These are phyloP conservation scores for Lithophane semibrunnea DNA, from an alignment of 2,888 invertebrate genomes.

Conservation along the genomic window DNA sequence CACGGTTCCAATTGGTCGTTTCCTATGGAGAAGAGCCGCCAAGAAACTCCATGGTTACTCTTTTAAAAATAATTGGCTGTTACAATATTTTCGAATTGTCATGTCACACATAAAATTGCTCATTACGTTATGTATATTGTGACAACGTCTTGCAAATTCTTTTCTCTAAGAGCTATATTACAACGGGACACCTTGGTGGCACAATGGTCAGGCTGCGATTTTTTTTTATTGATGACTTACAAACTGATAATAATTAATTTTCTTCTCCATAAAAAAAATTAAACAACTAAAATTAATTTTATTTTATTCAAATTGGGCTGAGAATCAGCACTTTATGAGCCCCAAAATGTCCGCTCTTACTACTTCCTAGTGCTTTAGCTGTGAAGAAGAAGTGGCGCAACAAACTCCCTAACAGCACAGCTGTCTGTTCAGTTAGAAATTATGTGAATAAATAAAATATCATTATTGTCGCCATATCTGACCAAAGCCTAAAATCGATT, in stretches of 20 bases:
- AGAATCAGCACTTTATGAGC: no score
- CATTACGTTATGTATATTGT: background rate
- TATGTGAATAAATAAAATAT: background rate
- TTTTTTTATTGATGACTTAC: background rate
- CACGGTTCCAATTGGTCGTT: no score
- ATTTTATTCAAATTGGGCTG: no score
- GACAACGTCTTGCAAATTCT: background rate
- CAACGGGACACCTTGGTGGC: background rate
- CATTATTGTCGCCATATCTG: background rate
- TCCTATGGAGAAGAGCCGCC: no score
- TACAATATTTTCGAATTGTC: no score
- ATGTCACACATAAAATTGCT: no score
- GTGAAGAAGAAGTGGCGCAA: background rate
- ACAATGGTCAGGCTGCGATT: background rate
- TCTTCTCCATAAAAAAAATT: background rate
- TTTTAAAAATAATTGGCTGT: no score
- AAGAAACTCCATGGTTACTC: no score
- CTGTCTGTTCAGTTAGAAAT: background rate
- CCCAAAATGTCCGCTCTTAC: no score
- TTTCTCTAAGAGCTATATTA: background rate
- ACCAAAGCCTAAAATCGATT: constrained; percentile 21
- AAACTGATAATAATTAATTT: background rate
- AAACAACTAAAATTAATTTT: background rate
- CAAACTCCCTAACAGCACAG: background rate
- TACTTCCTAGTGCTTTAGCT: no score